These are phyloP conservation scores for Ptychobarbus kaznakovi DNA, from an alignment of 2,797 vertebrate species.

Conservation along the genomic window DNA sequence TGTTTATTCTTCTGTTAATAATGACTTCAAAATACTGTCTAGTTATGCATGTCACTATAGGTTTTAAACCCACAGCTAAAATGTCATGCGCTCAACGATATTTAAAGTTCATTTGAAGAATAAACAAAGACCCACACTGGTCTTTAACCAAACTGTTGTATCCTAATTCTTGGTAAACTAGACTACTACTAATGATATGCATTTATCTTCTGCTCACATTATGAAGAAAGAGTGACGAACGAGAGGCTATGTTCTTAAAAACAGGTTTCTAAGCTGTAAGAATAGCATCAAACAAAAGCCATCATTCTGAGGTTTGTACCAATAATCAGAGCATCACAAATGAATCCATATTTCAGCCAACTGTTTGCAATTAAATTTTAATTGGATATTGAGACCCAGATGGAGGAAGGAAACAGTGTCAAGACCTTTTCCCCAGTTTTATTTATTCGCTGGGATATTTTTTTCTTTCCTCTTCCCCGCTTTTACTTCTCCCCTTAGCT, in stretches of 20 bases:
- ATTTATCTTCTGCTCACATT: slow-evolving; percentile 37
- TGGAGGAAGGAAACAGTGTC: slow-evolving; percentile 8
- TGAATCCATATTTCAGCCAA: slow-evolving; percentile 46
- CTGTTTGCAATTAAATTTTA: slow-evolving; percentile 45
- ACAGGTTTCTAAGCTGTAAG: slow-evolving; percentile 34
- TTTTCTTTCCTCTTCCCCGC: slow-evolving; percentile 15
- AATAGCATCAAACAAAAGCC: slow-evolving; percentile 59
- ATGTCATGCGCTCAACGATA: background rate
- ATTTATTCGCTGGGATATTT: slow-evolving; percentile 28
- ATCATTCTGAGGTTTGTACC: slow-evolving; percentile 45
- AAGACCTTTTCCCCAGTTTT: slow-evolving; percentile 10
- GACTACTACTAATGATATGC: background rate
- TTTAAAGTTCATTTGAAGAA: background rate
- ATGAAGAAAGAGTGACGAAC: slow-evolving; percentile 2
- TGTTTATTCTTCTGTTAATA: background rate
- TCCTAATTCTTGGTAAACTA: background rate
- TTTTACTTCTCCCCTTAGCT: slow-evolving; percentile 4
- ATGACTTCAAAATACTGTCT: background rate
- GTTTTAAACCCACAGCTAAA: background rate
- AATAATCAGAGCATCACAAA: slow-evolving; percentile 40
- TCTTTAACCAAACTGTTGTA: background rate
- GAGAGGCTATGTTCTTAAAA: slow-evolving; percentile 21
- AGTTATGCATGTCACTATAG: background rate
- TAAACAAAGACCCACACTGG: background rate
- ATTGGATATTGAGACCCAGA: slow-evolving; percentile 48